These are phyloP conservation scores for Polypedilum pembai DNA, from an alignment of 1,140 invertebrate genomes.

Conservation along the genomic window DNA sequence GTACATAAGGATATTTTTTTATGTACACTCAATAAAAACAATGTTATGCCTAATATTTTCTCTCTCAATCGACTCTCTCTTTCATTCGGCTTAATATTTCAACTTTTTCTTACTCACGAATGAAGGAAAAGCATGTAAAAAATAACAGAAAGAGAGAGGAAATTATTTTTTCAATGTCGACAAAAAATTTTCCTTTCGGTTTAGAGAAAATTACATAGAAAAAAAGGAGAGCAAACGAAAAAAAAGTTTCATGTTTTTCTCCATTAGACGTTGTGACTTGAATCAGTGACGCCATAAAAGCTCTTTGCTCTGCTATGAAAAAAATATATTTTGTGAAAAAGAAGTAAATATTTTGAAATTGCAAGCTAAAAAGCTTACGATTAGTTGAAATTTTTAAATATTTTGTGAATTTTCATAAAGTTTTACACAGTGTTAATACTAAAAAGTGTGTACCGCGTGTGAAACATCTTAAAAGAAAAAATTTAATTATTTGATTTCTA, in stretches of 20 bases:
- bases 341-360: background rate
- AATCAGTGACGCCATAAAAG: constrained; percentile 11
- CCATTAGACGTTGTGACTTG: background rate
- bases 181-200: background rate
- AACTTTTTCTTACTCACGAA: background rate
- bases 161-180: background rate
- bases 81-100: background rate
- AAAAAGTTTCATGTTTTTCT: background rate
- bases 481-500: no score
- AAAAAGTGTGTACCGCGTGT: no score
- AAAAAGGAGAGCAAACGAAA: background rate
- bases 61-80: background rate
- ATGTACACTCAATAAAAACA: background rate
- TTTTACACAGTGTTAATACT: no score
- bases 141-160: no score
- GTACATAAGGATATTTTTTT: background rate
- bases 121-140: background rate
- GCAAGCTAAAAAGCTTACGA: no score
- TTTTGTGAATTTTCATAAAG: no score
- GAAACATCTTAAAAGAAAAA: no score
- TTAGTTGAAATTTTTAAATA: no score
- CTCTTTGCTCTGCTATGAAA: background rate
- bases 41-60: background rate
- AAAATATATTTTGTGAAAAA: constrained; percentile 8
- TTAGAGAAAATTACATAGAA: background rate